These are phyloP conservation scores for Cuniculus paca DNA, from an alignment of 2,797 vertebrate species.

Conservation along the genomic window DNA sequence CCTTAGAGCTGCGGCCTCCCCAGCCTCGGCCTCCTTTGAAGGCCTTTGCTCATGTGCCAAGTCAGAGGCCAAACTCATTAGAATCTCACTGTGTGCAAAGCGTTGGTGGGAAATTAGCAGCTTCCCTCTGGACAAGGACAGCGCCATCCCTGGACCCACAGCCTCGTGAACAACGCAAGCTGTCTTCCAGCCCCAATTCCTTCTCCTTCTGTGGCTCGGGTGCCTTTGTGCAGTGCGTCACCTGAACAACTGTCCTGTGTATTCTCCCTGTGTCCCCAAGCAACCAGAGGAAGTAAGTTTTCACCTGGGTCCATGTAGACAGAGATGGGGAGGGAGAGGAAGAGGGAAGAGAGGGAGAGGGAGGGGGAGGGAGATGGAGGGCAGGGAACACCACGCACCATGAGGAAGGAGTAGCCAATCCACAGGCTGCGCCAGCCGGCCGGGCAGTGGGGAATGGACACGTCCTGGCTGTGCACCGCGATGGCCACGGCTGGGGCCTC, in stretches of 20 bases:
- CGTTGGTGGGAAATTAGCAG: too few species aligned
- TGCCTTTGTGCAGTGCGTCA: neutral
- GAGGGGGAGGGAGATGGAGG: accelerated
- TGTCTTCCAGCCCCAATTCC: too few species aligned
- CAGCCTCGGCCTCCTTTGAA: neutral
- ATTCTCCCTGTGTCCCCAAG: neutral
- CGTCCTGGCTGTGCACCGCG: constrained; percentile 97
- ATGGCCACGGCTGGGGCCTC: constrained; percentile 98
- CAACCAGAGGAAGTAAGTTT: neutral
- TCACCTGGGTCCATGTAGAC: neutral
- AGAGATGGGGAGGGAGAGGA: neutral
- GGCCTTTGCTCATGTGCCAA: neutral
- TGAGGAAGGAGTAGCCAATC: constrained; percentile 99
- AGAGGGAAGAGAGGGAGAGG: accelerated
- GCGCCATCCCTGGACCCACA: neutral
- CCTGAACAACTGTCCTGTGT: neutral
- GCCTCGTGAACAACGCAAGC: neutral
- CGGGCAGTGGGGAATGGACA: constrained; percentile 96
- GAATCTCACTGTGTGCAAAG: neutral
- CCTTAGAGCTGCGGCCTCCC: neutral
- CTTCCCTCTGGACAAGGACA: neutral
- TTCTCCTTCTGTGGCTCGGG: neutral
- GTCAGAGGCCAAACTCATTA: neutral
- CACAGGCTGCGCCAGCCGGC: constrained; percentile 97
- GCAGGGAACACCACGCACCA: constrained; percentile 90